Evolutionary conservation across 2,797 vertebrate genomes (phyloP), one percentile per base, ranked within the genome.

Genomic region (Alectoris magna): DNA sequence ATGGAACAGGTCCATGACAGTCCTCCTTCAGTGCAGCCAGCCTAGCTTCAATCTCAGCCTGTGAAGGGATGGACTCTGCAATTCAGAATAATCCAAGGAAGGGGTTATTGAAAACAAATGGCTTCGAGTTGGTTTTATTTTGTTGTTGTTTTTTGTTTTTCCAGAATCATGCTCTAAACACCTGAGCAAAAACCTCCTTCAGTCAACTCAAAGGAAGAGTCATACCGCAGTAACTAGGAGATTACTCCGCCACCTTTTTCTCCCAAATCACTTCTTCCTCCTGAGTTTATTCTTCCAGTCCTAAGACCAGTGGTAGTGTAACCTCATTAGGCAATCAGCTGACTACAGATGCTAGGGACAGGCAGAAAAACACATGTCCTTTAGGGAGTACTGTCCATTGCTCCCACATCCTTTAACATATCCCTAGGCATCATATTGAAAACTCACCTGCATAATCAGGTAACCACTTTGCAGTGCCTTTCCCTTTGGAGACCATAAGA

Each of bases 11-110:
- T 69, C 96, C 95, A 62, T 73, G 80, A 82, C 98, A 96, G 53
- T 97, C 97, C 48, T 97, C 97, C 96, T 98, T 99, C 82, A 99
- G 96, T 11, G 98, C 98, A 71, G 98, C 98, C 72, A 99, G 98
- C 29, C 99, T 98, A 82, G 98, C 97, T 96, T 99, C 99, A 2
- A 99, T 97, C 83, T 99, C 99, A 73, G 98, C 98, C 68, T 99
- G 98, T 27, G 99, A 99, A 21, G 98, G 98, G 68, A 99, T 73
- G 22, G 98, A 97, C 95, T 98, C 99, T 99, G 96, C 38, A 96
- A 80, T 91, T 94, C 73, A 93, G 43, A 94, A 75, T 29, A 91
- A 83, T 7, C 11, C 69, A 91, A 49, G 19, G 10, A 19, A 81
- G 24, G 10, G 49, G 22, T 66, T 71, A 84, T 0, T 49, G 44